These are phyloP conservation scores for Sarcophaga caerulescens DNA, from an alignment of 2,888 invertebrate genomes.

Conservation along the genomic window DNA sequence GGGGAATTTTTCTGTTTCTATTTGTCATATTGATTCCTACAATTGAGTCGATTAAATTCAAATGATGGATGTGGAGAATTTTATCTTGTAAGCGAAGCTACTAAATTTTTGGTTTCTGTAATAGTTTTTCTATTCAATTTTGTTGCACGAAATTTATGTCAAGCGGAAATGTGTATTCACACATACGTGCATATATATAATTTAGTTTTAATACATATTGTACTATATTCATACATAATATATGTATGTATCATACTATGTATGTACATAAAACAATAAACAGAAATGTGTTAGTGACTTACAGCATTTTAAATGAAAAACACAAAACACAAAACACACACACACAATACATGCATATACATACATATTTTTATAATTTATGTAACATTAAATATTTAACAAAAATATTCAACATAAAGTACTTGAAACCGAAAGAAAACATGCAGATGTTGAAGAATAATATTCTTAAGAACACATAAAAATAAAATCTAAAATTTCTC, in stretches of 20 bases:
- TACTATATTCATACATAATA: neutral
- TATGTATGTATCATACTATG: neutral
- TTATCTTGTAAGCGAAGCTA: no score
- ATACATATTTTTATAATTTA: conserved; percentile 19
- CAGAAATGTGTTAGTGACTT: neutral
- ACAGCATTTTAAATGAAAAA: neutral
- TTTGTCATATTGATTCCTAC: neutral
- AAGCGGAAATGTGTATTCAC: conserved; percentile 40
- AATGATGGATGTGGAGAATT: no score
- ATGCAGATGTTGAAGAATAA: conserved; percentile 11
- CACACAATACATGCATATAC: neutral
- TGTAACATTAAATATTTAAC: conserved; percentile 46
- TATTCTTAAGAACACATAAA: neutral
- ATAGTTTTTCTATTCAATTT: no score
- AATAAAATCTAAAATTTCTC: no score
- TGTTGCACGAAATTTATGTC: conserved; percentile 22
- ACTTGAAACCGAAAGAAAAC: conserved; percentile 18
- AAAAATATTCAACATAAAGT: conserved; percentile 31
- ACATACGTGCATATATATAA: neutral
- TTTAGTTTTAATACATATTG: no score
- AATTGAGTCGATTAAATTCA: no score
- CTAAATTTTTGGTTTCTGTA: no score
- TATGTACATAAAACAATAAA: neutral
- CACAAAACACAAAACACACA: neutral
- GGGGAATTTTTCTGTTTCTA: neutral